phyloP scores from a whole-genome alignment of 2,797 vertebrate species.

The Myripristis jacobus region DNA sequence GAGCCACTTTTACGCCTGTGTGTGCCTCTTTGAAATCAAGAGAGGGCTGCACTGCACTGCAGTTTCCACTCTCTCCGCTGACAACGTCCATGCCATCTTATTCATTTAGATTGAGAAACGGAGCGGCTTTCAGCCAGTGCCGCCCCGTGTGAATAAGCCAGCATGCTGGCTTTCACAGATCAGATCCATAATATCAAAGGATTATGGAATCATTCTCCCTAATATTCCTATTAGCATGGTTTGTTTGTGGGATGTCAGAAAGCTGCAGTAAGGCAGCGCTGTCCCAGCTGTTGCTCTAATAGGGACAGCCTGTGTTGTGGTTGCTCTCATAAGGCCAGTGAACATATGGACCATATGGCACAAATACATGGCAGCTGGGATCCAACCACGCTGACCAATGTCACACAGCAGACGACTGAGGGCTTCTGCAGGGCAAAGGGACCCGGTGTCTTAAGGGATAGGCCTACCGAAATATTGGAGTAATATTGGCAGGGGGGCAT shows the following conservation, averaged over 20 bases:
- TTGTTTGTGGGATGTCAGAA: conserved; percentile 24
- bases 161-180: conserved; percentile 14
- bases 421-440: not conserved
- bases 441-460: not conserved
- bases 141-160: conserved; percentile 5
- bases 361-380: conserved; percentile 55
- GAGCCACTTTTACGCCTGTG: conserved; percentile 51
- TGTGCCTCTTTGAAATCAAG: conserved; percentile 42
- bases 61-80: conserved; percentile 30
- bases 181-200: not conserved
- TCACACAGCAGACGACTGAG: conserved; percentile 24
- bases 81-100: too few relatives aligned
- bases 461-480: not conserved
- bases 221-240: too few relatives aligned
- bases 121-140: conserved; percentile 14
- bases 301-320: conserved; percentile 34
- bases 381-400: conserved; percentile 20
- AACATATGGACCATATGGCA: conserved; percentile 54
- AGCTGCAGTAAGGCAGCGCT: conserved; percentile 16
- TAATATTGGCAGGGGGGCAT: too few relatives aligned
- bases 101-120: conserved; percentile 15
- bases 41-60: conserved; percentile 2
- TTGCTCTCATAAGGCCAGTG: conserved; percentile 47
- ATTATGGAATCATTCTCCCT: conserved; percentile 16
- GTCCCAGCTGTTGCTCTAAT: conserved; percentile 48